Evolutionary conservation across 2,888 invertebrate species (phyloP), one percentile per base, ranked within the genome.

Genomic region (Acleris literana): DNA sequence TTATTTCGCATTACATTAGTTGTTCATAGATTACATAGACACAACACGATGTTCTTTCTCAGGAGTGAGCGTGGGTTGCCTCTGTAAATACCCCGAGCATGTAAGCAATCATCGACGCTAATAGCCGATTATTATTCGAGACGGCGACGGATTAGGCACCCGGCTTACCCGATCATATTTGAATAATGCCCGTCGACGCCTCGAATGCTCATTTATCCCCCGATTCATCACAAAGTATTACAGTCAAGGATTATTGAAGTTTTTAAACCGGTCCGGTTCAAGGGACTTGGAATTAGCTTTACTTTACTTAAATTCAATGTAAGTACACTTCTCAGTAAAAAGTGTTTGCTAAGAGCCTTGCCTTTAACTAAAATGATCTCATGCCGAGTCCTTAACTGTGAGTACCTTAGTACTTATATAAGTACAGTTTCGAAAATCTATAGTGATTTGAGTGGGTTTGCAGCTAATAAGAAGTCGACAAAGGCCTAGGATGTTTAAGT

Each of bases 141-240:
- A 56, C 57, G 60, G 64, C 57, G 51, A 64, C 33, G 76, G 79
- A 79, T 80, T 79, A 77, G 63, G 78, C 80, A 76, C 72, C 80
- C 76, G 75, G 74, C 78, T 83, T 82, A 82, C 83, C 72, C 77
- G 83, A 73, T 78, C 81, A 87, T 81, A 87, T 85, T 85, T 86
- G 75, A 86, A 87, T 87, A 86, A 86, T 82, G 76, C 81, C 73
- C 69, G 69, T 69, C 73, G 79, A 68, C 69, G 73, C 22, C 80
- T 82, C 83, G 82, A 83, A 79, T 76, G 65, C 69, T 71, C 70
- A 78, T 82, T 84, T 80, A 84, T 85, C 83, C 80, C 72, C 57
- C 53, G 78, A 82, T 86, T 86, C 83, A 87, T 86, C 81, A 76
- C 75, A 76, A 69, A 74, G 80, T 80, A 82, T 82, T 82, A 82